Evolutionary conservation across 2,888 invertebrate genomes (phyloP).

Genomic region (Lasioglossum vierecki): DNA sequence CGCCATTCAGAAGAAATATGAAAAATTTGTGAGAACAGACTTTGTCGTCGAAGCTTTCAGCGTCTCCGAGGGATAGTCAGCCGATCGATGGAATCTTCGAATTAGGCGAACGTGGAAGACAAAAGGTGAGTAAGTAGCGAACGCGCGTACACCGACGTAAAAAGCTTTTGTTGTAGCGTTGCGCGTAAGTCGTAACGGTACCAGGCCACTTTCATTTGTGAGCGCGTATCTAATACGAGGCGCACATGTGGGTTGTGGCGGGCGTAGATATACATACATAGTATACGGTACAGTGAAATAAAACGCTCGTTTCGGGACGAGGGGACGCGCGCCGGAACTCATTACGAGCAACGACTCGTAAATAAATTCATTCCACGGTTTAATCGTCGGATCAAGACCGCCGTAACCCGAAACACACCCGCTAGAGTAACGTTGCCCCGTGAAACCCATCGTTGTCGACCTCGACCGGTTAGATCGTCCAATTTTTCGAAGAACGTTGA

Average conservation of each 20-base stretch:
- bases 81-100: background rate
- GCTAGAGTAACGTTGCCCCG: background rate
- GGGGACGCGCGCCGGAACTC: background rate
- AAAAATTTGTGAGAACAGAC: no score
- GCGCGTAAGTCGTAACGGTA: constrained; percentile 73
- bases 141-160: constrained; percentile 28
- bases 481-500: background rate
- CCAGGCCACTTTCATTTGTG: constrained; percentile 77
- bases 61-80: background rate
- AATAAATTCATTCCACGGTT: constrained; percentile 1
- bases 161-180: constrained; percentile 63
- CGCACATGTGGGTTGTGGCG: constrained; percentile 73
- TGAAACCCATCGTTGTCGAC: background rate
- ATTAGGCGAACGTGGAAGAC: constrained; percentile 29
- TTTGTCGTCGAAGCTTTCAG: background rate
- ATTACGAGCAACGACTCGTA: background rate
- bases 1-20: no score
- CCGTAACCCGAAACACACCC: background rate
- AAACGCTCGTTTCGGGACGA: constrained; percentile 40
- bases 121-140: constrained; percentile 34
- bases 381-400: background rate
- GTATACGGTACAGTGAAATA: constrained; percentile 42
- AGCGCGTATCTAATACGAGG: constrained; percentile 74
- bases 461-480: background rate
- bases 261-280: constrained; percentile 36